phyloP scores from a whole-genome alignment of 2,113 vertebrate genomes.

The Bungarus multicinctus region DNA sequence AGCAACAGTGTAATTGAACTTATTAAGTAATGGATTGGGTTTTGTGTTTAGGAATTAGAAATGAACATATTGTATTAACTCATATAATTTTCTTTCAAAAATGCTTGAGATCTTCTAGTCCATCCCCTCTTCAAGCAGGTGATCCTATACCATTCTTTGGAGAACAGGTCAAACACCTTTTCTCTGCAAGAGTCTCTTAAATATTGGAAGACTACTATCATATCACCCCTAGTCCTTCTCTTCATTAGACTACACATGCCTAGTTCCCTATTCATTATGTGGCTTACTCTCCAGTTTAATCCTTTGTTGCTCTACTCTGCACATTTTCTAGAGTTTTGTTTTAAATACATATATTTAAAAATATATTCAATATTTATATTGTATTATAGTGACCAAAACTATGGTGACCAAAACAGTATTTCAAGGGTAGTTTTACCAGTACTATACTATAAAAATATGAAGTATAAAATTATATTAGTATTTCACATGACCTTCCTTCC shows the following conservation, averaged over 20 bases:
- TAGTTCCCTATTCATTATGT: neutral
- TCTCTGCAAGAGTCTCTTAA: neutral
- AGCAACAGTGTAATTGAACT: neutral
- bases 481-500: neutral
- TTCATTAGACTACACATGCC: neutral
- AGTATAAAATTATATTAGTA: neutral
- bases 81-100: neutral
- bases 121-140: neutral
- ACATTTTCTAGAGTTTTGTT: neutral
- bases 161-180: neutral
- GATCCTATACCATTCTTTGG: neutral
- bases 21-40: neutral
- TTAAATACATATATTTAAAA: too few relatives aligned
- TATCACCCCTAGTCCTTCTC: neutral
- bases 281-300: neutral
- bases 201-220: neutral
- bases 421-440: neutral
- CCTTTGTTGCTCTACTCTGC: neutral
- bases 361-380: neutral
- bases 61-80: neutral
- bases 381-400: neutral
- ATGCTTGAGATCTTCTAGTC: neutral
- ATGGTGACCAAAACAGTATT: neutral
- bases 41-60: neutral
- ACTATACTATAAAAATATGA: neutral